These are phyloP conservation scores for Macrosteles quadrilineatus DNA, from an alignment of 1,140 invertebrate genomes.

Conservation along the genomic window DNA sequence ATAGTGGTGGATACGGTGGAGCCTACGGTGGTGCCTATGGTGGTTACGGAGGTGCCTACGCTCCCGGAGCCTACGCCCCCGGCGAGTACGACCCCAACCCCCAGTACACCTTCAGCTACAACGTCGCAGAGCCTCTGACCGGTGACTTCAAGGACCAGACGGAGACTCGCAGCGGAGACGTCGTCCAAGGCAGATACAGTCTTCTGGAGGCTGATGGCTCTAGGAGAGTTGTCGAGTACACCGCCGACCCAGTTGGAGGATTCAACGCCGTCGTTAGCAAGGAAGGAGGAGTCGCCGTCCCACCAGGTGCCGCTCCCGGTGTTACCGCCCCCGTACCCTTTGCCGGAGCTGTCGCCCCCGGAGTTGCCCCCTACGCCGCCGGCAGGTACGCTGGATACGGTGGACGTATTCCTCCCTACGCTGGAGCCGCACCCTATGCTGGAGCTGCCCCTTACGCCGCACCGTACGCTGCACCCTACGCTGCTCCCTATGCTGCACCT, in stretches of 20 bases:
- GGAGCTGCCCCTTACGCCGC: background rate
- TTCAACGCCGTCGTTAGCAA: slow-evolving; percentile 39
- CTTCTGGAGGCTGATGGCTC: slow-evolving; percentile 45
- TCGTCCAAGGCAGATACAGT: slow-evolving; percentile 40
- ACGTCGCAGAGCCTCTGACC: slow-evolving; percentile 46
- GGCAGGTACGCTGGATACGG: background rate
- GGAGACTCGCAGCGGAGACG: slow-evolving; percentile 42
- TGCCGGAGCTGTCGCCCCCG: slow-evolving; percentile 20
- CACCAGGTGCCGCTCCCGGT: background rate
- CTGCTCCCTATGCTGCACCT: background rate
- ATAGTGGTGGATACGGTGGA: slow-evolving; percentile 40
- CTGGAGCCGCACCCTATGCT: slow-evolving; percentile 16
- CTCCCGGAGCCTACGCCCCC: background rate
- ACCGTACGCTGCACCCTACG: slow-evolving; percentile 21
- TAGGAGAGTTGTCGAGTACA: slow-evolving; percentile 45
- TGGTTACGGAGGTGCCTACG: slow-evolving; percentile 28
- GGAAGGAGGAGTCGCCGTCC: slow-evolving; percentile 19
- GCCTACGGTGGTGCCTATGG: slow-evolving; percentile 36
- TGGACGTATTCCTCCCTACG: background rate
- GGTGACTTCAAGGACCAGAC: slow-evolving; percentile 48
- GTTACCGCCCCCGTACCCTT: slow-evolving; percentile 18
- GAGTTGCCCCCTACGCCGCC: slow-evolving; percentile 10
- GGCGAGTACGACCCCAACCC: slow-evolving; percentile 35
- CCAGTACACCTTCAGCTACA: slow-evolving; percentile 48
- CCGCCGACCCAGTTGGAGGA: slow-evolving; percentile 44